phyloP scores from a whole-genome alignment of 1,140 invertebrate genomes.

The Latrodectus geometricus region DNA sequence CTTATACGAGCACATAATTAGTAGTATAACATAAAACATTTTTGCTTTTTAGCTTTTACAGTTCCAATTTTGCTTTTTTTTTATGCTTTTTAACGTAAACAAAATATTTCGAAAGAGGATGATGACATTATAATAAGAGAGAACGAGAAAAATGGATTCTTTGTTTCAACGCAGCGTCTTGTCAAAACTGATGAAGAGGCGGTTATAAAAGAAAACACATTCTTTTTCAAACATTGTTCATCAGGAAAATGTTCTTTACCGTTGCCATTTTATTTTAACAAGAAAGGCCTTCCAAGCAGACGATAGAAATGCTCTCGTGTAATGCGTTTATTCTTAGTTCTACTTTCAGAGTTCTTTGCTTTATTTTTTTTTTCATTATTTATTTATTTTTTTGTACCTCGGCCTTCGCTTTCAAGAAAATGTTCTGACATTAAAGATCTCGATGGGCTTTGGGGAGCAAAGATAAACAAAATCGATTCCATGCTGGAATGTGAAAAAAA shows the following conservation, averaged over 20 bases:
- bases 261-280: conserved; percentile 17
- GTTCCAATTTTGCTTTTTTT: background rate
- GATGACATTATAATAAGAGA: background rate
- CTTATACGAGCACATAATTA: no score
- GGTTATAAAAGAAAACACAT: conserved; percentile 3
- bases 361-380: no score
- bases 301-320: conserved; percentile 4
- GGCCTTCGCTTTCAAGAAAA: background rate
- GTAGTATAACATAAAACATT: no score
- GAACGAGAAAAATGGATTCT: background rate
- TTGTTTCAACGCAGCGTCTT: background rate
- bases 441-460: background rate
- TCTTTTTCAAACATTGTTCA: conserved; percentile 11
- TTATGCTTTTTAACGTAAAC: background rate
- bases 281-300: background rate
- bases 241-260: conserved; percentile 11
- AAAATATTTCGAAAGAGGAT: background rate
- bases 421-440: background rate
- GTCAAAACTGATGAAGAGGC: background rate
- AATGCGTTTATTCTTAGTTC: conserved; percentile 4
- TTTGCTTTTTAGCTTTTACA: no score
- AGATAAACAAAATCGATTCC: background rate
- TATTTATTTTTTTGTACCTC: no score
- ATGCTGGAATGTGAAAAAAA: background rate
- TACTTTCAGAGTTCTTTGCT: background rate